Evolutionary conservation across 2,888 invertebrate genomes (phyloP).

Genomic region (Frankliniella intonsa): DNA sequence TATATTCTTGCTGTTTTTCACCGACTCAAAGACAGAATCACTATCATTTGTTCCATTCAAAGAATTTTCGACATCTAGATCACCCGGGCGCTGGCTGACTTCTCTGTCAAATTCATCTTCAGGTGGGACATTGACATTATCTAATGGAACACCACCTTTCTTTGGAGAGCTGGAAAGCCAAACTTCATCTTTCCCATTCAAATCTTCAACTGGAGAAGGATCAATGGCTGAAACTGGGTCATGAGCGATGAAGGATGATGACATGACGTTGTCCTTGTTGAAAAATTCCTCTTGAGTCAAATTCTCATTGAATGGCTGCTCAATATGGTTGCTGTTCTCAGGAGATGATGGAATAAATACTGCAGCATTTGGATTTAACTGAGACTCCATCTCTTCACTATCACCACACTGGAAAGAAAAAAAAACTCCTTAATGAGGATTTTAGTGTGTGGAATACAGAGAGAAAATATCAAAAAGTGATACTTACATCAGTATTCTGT

Average conservation of each 20-base stretch:
- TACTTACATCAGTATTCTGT: constrained; percentile 42
- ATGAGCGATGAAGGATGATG: constrained; percentile 3
- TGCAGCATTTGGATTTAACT: constrained; percentile 79
- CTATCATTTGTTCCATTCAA: constrained; percentile 20
- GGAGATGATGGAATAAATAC: constrained; percentile 72
- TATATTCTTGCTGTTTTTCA: not conserved
- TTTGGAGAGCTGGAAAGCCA: constrained; percentile 70
- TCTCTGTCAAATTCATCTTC: constrained; percentile 61
- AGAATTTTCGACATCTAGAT: constrained; percentile 47
- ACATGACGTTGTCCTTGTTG: constrained; percentile 7
- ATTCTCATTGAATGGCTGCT: constrained; percentile 4
- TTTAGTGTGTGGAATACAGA: not conserved
- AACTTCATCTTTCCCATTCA: constrained; percentile 43
- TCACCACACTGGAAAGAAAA: constrained; percentile 38
- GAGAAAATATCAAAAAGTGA: not conserved
- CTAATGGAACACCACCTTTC: constrained; percentile 53
- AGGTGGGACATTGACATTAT: constrained; percentile 56
- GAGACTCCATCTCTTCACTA: constrained; percentile 65
- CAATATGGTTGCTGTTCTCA: constrained; percentile 34
- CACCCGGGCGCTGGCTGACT: constrained; percentile 59
- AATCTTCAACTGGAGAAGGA: constrained; percentile 31
- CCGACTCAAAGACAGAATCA: not conserved
- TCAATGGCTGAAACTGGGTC: not conserved
- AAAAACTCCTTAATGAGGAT: constrained; percentile 20
- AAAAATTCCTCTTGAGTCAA: not conserved